Evolutionary conservation across 1,140 invertebrate genomes (phyloP), one percentile per base, ranked within the genome.

Genomic region (Chymomyza costata): DNA sequence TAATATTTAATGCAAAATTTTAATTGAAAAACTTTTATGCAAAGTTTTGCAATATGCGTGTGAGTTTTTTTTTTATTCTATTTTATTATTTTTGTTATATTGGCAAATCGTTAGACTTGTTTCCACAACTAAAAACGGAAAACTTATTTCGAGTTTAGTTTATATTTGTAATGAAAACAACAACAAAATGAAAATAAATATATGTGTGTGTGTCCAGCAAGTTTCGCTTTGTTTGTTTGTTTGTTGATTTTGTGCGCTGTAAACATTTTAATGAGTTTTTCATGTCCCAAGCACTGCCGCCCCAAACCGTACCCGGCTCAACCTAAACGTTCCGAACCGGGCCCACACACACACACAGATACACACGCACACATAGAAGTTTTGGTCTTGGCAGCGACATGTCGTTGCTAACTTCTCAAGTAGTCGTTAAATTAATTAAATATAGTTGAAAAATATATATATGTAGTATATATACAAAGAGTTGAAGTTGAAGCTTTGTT

Each of bases 371-470:
- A 37, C 41, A 53, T n/a, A n/a, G n/a, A n/a, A n/a, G n/a, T n/a
- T n/a, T n/a, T n/a, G n/a, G n/a, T n/a, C n/a, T n/a, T n/a, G n/a
- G n/a, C n/a, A n/a, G n/a, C n/a, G 35, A 43, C 59, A 61, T 71
- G 59, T 80, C 60, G 39, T 28, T 50, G 67, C 58, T 62, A 78
- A 82, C 80, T 82, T 78, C 78, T 82, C 80, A 82, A 82, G 80
- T 82, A 82, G 80, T 82, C 80, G 71, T 80, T 78, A 82, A 82
- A 82, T 82, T 82, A 82, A 82, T 82, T 82, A 82, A 82, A 82
- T 82, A 82, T 65, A 64, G 57, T 58, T 58, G 53, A 58, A 50
- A 40, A 34, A 38, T 41, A 68, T 64, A 59, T n/a, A n/a, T n/a
- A n/a, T n/a, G n/a, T n/a, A n/a, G n/a, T n/a, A n/a, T n/a, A n/a